Evolutionary conservation across 1,140 invertebrate genomes (phyloP).

Genomic region (Pentalonia nigronervosa): DNA sequence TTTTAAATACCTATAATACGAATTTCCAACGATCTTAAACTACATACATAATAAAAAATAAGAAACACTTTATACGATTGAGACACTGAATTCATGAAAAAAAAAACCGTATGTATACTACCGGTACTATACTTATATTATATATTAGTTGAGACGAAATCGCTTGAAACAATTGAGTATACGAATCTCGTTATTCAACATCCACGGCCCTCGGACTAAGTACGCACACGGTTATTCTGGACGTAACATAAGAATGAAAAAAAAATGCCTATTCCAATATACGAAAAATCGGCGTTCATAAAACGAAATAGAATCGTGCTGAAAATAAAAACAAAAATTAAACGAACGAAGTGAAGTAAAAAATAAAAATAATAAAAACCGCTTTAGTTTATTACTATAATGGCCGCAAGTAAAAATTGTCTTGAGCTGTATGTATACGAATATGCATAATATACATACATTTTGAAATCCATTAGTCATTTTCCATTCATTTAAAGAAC

Average conservation of each 20-base stretch:
- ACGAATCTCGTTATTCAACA: background rate
- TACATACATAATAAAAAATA: background rate
- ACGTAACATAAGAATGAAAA: background rate
- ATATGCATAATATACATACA: background rate
- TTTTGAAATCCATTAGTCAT: conserved; percentile 53
- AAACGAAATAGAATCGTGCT: background rate
- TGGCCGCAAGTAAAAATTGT: background rate
- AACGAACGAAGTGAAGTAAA: background rate
- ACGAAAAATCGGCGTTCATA: background rate
- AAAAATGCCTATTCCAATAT: background rate
- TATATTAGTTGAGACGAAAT: background rate
- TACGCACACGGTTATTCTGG: background rate
- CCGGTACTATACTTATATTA: background rate
- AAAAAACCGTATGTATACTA: background rate
- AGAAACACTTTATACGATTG: background rate
- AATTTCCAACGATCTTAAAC: background rate
- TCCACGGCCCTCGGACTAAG: too few species aligned
- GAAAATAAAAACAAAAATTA: conserved; percentile 22
- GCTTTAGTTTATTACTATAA: background rate
- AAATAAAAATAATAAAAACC: conserved; percentile 20
- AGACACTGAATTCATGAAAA: background rate
- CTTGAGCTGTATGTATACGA: background rate
- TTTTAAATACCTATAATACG: background rate
- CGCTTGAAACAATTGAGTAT: background rate
- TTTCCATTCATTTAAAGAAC: conserved; percentile 36